phyloP scores from a whole-genome alignment of 2,113 vertebrate species.

The Ginglymostoma cirratum region DNA sequence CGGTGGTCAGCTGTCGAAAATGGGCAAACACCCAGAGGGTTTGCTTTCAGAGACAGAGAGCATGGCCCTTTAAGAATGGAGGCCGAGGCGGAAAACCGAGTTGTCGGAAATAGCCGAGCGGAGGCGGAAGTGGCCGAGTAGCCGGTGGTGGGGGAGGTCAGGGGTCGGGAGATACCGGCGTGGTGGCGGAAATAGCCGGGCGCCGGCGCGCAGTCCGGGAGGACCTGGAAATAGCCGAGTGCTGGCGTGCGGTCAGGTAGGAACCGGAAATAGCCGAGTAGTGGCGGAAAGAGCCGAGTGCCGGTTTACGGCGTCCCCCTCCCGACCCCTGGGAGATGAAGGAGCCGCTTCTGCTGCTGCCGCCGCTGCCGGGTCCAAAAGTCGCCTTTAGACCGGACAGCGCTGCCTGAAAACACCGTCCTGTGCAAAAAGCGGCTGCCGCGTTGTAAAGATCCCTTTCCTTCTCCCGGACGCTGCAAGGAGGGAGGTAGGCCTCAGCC shows the following conservation, averaged over 20 bases:
- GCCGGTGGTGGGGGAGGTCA: fast-evolving
- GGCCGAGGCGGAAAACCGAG: not conserved
- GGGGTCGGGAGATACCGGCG: not conserved
- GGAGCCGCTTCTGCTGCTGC: not conserved
- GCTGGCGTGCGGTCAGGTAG: not conserved
- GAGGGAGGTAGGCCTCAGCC: not conserved
- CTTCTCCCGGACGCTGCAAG: not conserved
- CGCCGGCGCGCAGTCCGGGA: not conserved
- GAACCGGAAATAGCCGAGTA: not conserved
- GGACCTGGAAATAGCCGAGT: not conserved
- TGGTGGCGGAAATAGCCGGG: not conserved
- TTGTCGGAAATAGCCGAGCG: not conserved
- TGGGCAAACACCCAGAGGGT: too few relatives aligned
- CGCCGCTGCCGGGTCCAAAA: not conserved
- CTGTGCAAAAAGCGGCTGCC: not conserved
- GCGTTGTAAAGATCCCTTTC: not conserved
- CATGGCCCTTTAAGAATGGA: not conserved
- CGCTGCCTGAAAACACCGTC: not conserved
- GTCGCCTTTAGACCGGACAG: not conserved
- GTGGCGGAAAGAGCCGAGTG: not conserved
- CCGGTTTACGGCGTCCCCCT: not conserved
- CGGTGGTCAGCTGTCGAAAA: too few relatives aligned
- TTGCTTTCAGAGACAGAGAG: too few relatives aligned
- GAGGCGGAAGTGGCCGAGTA: not conserved
- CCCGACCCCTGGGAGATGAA: not conserved